Percentiles rank a stretch among this genome's conserved stretches.
Evolutionary conservation across 64 coral and sea anemone genomes (phyloP).

Genomic region (Stylophora pistillata): DNA sequence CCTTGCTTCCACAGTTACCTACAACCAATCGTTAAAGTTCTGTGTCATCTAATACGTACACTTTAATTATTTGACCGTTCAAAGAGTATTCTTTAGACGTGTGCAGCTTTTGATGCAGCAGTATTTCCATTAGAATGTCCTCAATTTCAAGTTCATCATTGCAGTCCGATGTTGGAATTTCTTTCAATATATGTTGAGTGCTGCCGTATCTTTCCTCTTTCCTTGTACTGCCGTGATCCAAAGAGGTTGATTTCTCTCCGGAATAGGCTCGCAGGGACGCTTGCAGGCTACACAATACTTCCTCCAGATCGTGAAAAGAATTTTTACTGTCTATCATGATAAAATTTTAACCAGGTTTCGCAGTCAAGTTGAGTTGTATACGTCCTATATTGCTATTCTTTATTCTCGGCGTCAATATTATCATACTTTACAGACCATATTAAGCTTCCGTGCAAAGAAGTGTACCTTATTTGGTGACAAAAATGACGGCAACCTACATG

Average conservation of each 20-base stretch:
- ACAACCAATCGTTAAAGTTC: background rate
- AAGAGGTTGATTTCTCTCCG: background rate
- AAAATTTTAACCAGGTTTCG: background rate
- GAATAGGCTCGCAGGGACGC: background rate
- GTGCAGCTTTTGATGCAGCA: conserved; percentile 20
- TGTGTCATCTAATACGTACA: conserved; percentile 22
- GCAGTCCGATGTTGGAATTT: background rate
- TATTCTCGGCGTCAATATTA: too few species aligned
- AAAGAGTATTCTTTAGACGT: conserved; percentile 28
- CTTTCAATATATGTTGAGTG: background rate
- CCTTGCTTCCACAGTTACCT: too few species aligned
- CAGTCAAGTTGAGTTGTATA: too few species aligned
- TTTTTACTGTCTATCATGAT: background rate
- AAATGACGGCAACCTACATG: background rate
- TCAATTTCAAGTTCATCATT: background rate
- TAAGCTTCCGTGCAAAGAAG: too few species aligned
- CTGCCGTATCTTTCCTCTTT: background rate
- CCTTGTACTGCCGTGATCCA: background rate
- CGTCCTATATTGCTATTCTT: too few species aligned
- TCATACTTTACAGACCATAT: too few species aligned
- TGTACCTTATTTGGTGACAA: background rate
- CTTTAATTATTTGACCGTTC: background rate
- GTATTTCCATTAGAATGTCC: conserved; percentile 39
- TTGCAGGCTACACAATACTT: background rate
- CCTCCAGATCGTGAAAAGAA: conserved; percentile 19